Base-by-base conservation (phyloP, 37 sponge, comb jelly and placozoan species). In the Halichondria panicea region DNA sequence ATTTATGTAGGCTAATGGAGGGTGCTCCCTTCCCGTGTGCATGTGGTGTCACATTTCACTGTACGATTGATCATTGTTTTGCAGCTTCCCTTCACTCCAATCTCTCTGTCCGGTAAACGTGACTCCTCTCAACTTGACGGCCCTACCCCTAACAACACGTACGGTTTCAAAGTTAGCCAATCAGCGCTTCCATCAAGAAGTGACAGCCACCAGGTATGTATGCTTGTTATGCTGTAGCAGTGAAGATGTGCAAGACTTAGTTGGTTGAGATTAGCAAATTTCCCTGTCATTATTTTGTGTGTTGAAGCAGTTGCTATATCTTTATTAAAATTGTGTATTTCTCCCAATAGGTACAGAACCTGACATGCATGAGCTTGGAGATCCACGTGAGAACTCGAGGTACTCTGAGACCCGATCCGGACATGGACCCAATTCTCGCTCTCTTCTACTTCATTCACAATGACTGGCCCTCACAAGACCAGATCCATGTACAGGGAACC, bases 341-440 rank as follows among this genome's bases (percentile, higher is more conserved):
- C 15, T 48, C 52, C 52, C 60, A 58, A 25, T 61, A 92, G 93
- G 83, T 77, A 6, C 85, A 93, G 74, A 72, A 89, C 38, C 68
- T 96, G 33, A 93, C 93, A 0, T 19, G 66, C 3, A 59, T 96
- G 74, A 89, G 91, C 71, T 71, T 93, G 44, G 97, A 96, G 63
- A 37, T 93, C 37, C 94, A 93, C 52, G 69, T 87, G 3, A 63
- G 70, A 0, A 93, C 91, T 3, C 67, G 93, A 19, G 76, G 78
- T 5, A 39, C 36, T 18, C 70, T 89, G 58, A 64, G 33, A 43
- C 97, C 97, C 8, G 91, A 96, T 64, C 97, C 97, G 28, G 78
- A 84, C 39, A 55, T 48, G n/a, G 97, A 96, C 80, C 75, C 91
- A 24, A 70, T 96, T 7, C 56, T 92, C 24, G 87, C 85, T 25